Base-by-base conservation (phyloP, 2,797 vertebrate genomes). In the Thunnus albacares region DNA sequence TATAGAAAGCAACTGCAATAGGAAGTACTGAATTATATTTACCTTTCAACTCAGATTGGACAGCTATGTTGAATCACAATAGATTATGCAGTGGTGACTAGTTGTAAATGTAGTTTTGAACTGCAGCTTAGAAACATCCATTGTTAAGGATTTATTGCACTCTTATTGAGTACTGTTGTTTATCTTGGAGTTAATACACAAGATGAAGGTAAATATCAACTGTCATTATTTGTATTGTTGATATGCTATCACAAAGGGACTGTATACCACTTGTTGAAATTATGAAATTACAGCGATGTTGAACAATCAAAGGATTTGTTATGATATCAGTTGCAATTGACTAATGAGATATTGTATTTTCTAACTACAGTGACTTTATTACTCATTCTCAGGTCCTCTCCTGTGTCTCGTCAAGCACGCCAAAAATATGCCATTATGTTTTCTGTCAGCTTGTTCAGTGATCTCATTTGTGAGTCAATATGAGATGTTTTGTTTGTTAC, bases 351-450 rank as follows among this genome's bases (percentile, higher is more conserved):
- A 57, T 52, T 79, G 49, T 85, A 62, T 82, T 79, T 83, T 67
- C 69, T 79, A 74, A 74, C 63, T 83, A 71, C 77, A 79, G 71
- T 84, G 72, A 80, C 65, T 77, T 82, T 70, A 66, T 80, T 62
- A 75, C 60, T 89, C 53, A 61, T 85, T 88, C 93, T 94, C 92
- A 94, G 91, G 93, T 93, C 84, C 81, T 90, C 72, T 89, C 81
- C 78, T 88, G 82, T 89, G 77, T 85, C 58, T 77, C 83, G 73
- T 90, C 76, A 75, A 83, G 56, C 75, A 78, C 80, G 38, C 89
- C 90, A 92, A 93, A 93, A 87, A 87, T 75, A 70, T 67, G 62
- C 45, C 43, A 18, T n/a, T 57, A 26, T 82, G 60, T 86, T 75
- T 70, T 69, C 64, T 80, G 74, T 85, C 58, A 9, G 65, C 66